A percentile compares a stretch with the other conserved stretches of the same genome.
Evolutionary conservation across 2,888 invertebrate genomes (phyloP).

Genomic region (Lasioglossum figueresi): DNA sequence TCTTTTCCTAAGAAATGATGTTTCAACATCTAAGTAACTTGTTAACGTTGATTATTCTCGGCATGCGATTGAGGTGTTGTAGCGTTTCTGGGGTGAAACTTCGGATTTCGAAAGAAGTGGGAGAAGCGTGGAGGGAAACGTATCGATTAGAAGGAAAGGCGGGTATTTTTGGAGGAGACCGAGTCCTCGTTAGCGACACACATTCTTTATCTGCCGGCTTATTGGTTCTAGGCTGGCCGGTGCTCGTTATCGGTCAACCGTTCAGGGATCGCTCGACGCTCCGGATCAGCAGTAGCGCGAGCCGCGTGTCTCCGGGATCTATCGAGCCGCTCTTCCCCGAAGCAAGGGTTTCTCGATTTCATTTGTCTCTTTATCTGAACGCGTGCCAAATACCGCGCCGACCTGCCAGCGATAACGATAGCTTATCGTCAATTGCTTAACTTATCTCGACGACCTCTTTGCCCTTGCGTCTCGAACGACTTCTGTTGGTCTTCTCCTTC

Average conservation of each 20-base stretch:
- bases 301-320: constrained; percentile 20
- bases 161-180: neutral
- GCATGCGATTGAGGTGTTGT: neutral
- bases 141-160: neutral
- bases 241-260: constrained; percentile 29
- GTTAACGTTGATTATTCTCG: neutral
- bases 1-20: neutral
- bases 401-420: constrained; percentile 68
- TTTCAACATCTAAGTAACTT: neutral
- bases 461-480: constrained; percentile 63
- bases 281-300: neutral
- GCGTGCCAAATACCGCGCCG: constrained; percentile 66
- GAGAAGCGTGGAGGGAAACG: neutral
- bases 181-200: constrained; percentile 26
- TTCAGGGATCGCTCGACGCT: neutral
- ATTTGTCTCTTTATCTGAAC: constrained; percentile 63
- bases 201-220: constrained; percentile 50
- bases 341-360: constrained; percentile 49
- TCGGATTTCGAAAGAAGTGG: neutral
- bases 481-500: constrained; percentile 31
- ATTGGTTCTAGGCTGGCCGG: constrained; percentile 27
- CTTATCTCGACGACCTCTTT: constrained; percentile 73
- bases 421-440: constrained; percentile 73
- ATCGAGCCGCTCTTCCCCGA: constrained; percentile 10
- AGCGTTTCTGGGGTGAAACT: neutral